Conservation (phyloP, 2,888 invertebrate species). For the Zaprionus lineosus region DNA sequence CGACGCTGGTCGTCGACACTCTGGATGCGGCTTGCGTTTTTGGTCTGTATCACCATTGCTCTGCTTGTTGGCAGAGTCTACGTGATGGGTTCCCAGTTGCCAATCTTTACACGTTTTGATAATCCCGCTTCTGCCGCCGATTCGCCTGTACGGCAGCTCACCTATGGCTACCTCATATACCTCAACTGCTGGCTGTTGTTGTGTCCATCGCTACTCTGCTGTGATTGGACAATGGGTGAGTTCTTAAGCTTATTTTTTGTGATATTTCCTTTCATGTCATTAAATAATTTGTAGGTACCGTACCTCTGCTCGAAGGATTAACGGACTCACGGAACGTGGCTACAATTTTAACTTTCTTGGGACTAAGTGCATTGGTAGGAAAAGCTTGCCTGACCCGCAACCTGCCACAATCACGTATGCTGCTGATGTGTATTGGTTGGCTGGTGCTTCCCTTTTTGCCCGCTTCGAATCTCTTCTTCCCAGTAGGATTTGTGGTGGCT, state of each 20-base stretch:
- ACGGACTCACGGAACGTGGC: constrained; percentile 91
- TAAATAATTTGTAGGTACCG: constrained; percentile 69
- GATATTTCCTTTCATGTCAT: too few species aligned
- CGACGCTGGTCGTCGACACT: constrained; percentile 86
- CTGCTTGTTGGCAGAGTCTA: constrained; percentile 92
- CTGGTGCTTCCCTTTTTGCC: constrained; percentile 96
- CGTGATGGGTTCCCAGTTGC: constrained; percentile 98
- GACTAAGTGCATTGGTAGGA: constrained; percentile 84
- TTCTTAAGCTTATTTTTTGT: too few species aligned
- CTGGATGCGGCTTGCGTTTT: constrained; percentile 88
- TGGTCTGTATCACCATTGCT: constrained; percentile 90
- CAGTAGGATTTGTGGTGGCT: constrained; percentile 98
- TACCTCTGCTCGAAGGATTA: constrained; percentile 91
- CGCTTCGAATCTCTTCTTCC: constrained; percentile 98
- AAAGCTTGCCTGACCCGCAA: constrained; percentile 84
- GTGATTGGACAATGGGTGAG: constrained; percentile 98
- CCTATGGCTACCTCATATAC: constrained; percentile 95
- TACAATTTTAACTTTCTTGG: constrained; percentile 87
- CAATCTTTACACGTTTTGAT: constrained; percentile 98
- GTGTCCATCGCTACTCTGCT: constrained; percentile 94
- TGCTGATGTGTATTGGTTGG: constrained; percentile 92
- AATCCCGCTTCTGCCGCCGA: constrained; percentile 96
- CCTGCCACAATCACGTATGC: constrained; percentile 86
- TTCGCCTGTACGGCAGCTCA: constrained; percentile 92
- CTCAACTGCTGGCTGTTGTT: constrained; percentile 95